A percentile compares a stretch with the other conserved stretches of the same genome.
phyloP scores from a whole-genome alignment of 2,797 vertebrate species.

The Hydrolagus colliei region DNA sequence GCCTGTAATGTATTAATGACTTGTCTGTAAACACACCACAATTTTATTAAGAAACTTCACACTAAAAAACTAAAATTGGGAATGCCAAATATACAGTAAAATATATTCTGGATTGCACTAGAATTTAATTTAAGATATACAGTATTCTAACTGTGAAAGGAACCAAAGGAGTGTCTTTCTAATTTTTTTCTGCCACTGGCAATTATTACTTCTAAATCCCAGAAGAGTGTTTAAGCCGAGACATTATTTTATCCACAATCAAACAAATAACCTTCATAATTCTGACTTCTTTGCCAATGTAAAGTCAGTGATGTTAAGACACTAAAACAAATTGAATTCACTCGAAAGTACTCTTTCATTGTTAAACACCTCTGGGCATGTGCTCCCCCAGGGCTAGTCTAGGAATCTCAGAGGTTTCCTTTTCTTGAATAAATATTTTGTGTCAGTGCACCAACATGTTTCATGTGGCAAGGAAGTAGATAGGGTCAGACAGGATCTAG shows the following conservation, averaged over 20 bases:
- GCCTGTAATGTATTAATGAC: no score
- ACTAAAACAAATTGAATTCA: neutral
- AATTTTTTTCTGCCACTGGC: neutral
- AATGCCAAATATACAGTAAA: neutral
- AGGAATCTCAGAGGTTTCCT: neutral
- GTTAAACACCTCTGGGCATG: constrained; percentile 2
- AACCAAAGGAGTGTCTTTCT: neutral
- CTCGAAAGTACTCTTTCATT: constrained; percentile 22
- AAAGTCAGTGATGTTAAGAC: constrained; percentile 12
- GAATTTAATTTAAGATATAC: neutral
- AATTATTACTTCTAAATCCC: neutral
- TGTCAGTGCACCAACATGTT: neutral
- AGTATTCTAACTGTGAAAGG: neutral
- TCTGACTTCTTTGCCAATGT: neutral
- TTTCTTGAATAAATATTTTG: constrained; percentile 38
- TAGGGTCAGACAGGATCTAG: neutral
- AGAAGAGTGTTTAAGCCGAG: neutral
- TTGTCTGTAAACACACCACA: neutral
- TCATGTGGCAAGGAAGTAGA: neutral
- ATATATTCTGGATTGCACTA: neutral
- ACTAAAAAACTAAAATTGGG: neutral
- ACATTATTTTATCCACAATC: neutral
- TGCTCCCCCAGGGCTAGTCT: constrained; percentile 12
- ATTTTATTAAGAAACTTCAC: neutral
- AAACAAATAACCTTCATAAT: neutral